phyloP scores from a whole-genome alignment of 1,140 invertebrate genomes.

The Caenorhabditis latens region DNA sequence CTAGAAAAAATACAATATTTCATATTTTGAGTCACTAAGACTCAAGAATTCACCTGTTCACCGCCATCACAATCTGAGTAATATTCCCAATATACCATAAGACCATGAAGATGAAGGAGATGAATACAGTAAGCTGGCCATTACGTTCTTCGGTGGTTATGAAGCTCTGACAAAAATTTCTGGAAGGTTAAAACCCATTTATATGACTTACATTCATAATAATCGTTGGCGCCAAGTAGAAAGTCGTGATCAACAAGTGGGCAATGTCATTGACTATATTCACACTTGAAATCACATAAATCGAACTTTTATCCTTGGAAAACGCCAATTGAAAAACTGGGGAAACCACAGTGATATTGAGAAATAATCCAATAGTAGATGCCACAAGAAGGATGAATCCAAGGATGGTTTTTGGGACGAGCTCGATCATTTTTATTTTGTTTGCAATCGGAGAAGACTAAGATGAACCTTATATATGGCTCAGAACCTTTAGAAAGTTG shows the following conservation, averaged over 20 bases:
- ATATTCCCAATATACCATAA: slow-evolving; percentile 43
- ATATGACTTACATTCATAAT: slow-evolving; percentile 11
- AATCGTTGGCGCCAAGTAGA: slow-evolving; percentile 46
- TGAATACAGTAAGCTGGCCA: slow-evolving; percentile 10
- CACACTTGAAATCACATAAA: slow-evolving; percentile 52
- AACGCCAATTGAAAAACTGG: slow-evolving; percentile 51
- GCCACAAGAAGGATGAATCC: neutral
- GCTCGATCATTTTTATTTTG: neutral
- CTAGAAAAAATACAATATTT: neutral
- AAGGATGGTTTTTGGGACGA: neutral
- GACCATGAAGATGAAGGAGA: slow-evolving; percentile 42
- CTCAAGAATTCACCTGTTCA: slow-evolving; percentile 18
- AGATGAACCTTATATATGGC: no score
- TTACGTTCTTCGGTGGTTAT: slow-evolving; percentile 9
- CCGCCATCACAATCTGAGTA: slow-evolving; percentile 53
- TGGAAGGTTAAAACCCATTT: no score
- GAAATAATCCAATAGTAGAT: neutral
- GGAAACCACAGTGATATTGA: slow-evolving; percentile 2
- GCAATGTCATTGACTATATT: slow-evolving; percentile 54
- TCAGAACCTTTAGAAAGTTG: neutral
- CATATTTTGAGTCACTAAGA: slow-evolving; percentile 35
- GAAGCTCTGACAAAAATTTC: slow-evolving; percentile 21
- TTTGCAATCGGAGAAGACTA: no score
- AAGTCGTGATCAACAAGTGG: neutral
- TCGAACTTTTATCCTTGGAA: slow-evolving; percentile 30